These are phyloP conservation scores for Abramis brama DNA, from an alignment of 2,113 vertebrate species.

Conservation along the genomic window DNA sequence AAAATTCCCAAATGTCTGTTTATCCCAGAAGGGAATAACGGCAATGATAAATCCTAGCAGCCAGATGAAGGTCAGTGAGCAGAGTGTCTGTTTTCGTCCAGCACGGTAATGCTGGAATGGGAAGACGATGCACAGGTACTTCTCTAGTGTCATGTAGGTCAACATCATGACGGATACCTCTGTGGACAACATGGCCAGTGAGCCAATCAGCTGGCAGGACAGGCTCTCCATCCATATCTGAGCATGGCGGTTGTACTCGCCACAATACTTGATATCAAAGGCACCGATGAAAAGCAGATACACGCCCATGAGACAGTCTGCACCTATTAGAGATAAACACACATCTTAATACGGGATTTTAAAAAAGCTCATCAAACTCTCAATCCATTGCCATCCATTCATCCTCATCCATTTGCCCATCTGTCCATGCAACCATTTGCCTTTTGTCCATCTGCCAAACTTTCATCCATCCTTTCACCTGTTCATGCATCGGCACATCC, in stretches of 20 bases:
- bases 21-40: conserved; percentile 65
- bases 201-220: conserved; percentile 73
- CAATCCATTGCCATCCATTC: not conserved
- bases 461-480: not conserved
- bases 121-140: conserved; percentile 73
- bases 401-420: not conserved
- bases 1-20: conserved; percentile 70
- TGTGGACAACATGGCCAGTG: conserved; percentile 72
- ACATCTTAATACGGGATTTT: not conserved
- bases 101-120: conserved; percentile 68
- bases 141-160: conserved; percentile 74
- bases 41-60: conserved; percentile 71
- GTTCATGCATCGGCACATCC: not conserved
- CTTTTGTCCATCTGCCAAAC: not conserved
- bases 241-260: conserved; percentile 73
- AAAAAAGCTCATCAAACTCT: not conserved
- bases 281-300: conserved; percentile 73
- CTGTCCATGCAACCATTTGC: not conserved
- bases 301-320: conserved; percentile 74
- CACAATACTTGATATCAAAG: conserved; percentile 70
- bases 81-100: conserved; percentile 66
- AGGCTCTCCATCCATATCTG: conserved; percentile 74
- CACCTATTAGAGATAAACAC: conserved; percentile 60
- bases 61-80: conserved; percentile 68
- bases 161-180: conserved; percentile 74